Evolutionary conservation across 1,140 invertebrate genomes (phyloP).

Genomic region (Lerema accius): DNA sequence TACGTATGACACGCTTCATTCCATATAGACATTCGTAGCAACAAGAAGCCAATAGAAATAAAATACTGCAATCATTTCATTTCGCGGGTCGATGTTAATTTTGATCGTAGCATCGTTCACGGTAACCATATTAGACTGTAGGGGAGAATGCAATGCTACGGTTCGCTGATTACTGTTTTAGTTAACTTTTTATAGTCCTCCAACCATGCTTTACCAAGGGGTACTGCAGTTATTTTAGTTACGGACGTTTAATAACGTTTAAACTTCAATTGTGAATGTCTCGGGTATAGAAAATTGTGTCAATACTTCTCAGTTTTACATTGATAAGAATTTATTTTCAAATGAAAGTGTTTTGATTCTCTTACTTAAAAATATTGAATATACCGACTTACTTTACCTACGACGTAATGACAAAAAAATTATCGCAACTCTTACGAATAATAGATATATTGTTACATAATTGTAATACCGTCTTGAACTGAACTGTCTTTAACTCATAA

Average conservation of each 20-base stretch:
- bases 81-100: constrained; percentile 12
- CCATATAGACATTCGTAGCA: constrained; percentile 1
- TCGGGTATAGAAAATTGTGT: too few relatives aligned
- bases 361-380: too few relatives aligned
- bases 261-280: neutral
- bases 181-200: constrained; percentile 61
- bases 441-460: too few relatives aligned
- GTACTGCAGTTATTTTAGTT: constrained; percentile 25
- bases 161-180: constrained; percentile 66
- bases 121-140: constrained; percentile 23
- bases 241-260: constrained; percentile 7
- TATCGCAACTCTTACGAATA: too few relatives aligned
- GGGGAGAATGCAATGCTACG: constrained; percentile 49
- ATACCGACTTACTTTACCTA: too few relatives aligned
- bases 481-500: too few relatives aligned
- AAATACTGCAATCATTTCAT: constrained; percentile 21
- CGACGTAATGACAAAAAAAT: too few relatives aligned
- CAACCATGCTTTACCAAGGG: constrained; percentile 30
- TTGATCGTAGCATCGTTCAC: constrained; percentile 22
- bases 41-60: constrained; percentile 13
- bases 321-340: too few relatives aligned
- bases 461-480: too few relatives aligned
- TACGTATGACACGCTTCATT: constrained; percentile 26
- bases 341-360: too few relatives aligned
- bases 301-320: too few relatives aligned